Base-by-base conservation (phyloP, 2,888 invertebrate species). In the Zonitis immaculata region DNA sequence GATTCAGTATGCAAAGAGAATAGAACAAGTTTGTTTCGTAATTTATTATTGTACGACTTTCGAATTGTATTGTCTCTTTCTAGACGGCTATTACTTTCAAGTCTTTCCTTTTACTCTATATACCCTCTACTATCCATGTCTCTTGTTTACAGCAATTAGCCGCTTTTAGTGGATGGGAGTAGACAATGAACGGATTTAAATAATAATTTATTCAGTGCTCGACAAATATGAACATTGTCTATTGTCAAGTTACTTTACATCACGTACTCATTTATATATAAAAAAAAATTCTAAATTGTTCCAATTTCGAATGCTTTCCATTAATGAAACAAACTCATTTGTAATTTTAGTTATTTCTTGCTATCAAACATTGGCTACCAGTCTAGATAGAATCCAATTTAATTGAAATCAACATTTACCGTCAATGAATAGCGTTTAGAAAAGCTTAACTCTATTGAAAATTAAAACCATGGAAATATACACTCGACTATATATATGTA, bases 61-160 rank as follows among this genome's bases (percentile, higher is more conserved):
- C 67, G 58, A 61, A 62, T 60, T 65, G 63, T 63, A 49, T 52
- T 49, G 46, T 56, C 56, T 57, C 51, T 46, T 20, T 16, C 25
- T 22, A 11, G 3, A 18, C 46, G 14, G 20, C n/a, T 45, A 45
- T 28, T 27, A 18, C 28, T 32, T 30, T 27, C 12, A 28, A 18
- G 4, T 5, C 6, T 8, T 3, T 9, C 32, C 20, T 9, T 30
- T n/a, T n/a, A n/a, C n/a, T n/a, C n/a, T n/a, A n/a, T n/a, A n/a
- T 9, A 16, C 46, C 7, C 14, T 9, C 51, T 60, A 67, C 66
- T 67, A 66, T 68, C 69, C n/a, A n/a, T 39, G 64, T 69, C 70
- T 68, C 70, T 72, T 72, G 71, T 71, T 70, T 69, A 64, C 70
- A 66, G 68, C 71, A 72, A 72, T 72, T 72, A 71, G 72, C 69